Base-by-base conservation (phyloP, 2,888 invertebrate genomes). In the Ramazzottius varieornatus region DNA sequence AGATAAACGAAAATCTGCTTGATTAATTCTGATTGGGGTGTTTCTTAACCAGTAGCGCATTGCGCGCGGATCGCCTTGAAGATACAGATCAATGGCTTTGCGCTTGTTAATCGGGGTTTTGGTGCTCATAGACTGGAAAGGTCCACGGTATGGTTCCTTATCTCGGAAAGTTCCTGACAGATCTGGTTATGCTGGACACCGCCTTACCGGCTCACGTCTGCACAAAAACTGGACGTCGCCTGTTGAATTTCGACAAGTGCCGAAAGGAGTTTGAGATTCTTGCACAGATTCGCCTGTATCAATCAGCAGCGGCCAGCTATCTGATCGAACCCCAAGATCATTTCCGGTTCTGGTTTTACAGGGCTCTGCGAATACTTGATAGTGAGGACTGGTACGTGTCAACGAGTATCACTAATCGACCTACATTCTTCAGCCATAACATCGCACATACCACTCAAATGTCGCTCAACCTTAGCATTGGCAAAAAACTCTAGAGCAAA, bases 231-330 rank as follows among this genome's bases (percentile, higher is more conserved):
- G 82, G 83, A 63, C 86, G 86, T 68, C 86, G 86, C 64, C 80
- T 96, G 64, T 91, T 98, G 65, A 98, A 98, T 78, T 96, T 99
- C 76, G 96, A 98, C 75, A 98, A 99, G 77, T 83, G 91, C 66
- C 81, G 94, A 68, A 94, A 94, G 78, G 96, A 98, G 77, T 99
- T 98, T 77, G 98, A 99, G 78, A 89, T 98, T 32, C 81, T 98
- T 68, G 96, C 96, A 8, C 92, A 82, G 75, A 54, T 54, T 8
- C 54, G 54, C 54, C 29, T 16, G 54, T 54, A 8, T 29, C 54
- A 54, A 24, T 54, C 54, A 4, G 54, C 54, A 4, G 54, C 54
- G 54, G 54, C 54, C 20, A 24, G 16, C 29, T 54, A 54, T 29
- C 54, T 24, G 29, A 54, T 54, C 54, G 54, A 16, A 29, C 54